Evolutionary conservation across 2,797 vertebrate species (phyloP).

Genomic region (Iguana delicatissima): DNA sequence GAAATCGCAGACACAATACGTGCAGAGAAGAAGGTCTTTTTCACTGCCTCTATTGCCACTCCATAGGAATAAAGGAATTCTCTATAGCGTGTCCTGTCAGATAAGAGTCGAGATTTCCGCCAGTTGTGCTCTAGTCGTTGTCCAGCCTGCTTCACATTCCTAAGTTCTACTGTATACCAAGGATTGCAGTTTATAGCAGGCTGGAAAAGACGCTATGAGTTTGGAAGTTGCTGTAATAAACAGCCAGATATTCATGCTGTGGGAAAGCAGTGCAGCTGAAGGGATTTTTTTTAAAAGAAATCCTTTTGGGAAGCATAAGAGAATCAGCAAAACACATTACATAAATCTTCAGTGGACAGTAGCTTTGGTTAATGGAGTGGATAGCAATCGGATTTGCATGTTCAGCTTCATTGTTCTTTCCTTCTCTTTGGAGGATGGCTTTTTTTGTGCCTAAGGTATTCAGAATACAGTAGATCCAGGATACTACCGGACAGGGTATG

Average conservation of each 20-base stretch:
- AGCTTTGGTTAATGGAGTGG: conserved; percentile 26
- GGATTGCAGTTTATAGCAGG: too few species aligned
- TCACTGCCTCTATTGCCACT: too few species aligned
- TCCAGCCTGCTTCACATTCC: too few species aligned
- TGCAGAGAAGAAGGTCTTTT: too few species aligned
- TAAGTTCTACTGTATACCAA: too few species aligned
- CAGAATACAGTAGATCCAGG: background rate
- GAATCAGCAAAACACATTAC: conserved; percentile 15
- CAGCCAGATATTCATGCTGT: background rate
- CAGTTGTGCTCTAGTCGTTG: too few species aligned
- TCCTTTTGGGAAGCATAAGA: background rate
- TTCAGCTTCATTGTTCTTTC: background rate
- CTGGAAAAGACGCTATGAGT: too few species aligned
- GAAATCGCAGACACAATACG: too few species aligned
- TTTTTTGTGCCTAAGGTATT: background rate
- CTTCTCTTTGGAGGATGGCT: background rate
- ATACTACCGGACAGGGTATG: background rate
- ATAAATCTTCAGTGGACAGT: conserved; percentile 29
- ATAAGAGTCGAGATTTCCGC: too few species aligned
- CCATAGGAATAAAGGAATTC: too few species aligned
- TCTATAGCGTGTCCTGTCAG: too few species aligned
- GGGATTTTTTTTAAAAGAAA: background rate
- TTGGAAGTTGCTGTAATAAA: background rate
- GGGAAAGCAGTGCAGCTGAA: background rate
- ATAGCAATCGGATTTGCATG: conserved; percentile 12